phyloP scores from a whole-genome alignment of 2,797 vertebrate species.

The Falco novaeseelandiae region DNA sequence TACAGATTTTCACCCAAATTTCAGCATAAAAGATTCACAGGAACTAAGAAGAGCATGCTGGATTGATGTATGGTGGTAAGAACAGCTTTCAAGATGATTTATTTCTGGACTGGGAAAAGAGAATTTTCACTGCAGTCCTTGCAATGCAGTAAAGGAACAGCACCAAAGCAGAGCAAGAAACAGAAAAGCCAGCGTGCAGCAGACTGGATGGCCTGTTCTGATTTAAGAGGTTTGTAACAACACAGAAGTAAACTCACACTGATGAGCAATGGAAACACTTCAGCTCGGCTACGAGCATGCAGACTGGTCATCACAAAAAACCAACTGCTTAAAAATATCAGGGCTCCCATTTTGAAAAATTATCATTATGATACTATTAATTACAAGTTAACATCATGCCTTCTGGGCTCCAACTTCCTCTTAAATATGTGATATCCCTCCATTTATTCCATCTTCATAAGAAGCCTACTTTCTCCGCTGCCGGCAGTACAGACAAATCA shows the following conservation, averaged over 20 bases:
- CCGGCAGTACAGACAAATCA: neutral
- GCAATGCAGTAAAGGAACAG: rapidly evolving
- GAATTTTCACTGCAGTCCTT: neutral
- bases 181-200: neutral
- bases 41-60: neutral
- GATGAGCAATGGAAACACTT: neutral
- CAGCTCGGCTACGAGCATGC: neutral
- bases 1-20: neutral
- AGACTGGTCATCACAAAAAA: neutral
- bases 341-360: neutral
- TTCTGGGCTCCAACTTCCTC: neutral
- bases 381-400: neutral
- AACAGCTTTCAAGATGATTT: neutral
- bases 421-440: neutral
- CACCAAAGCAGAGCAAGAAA: neutral
- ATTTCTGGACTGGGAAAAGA: neutral
- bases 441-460: neutral
- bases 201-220: neutral
- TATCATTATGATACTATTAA: neutral
- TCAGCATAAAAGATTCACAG: neutral
- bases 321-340: neutral
- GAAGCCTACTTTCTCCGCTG: neutral
- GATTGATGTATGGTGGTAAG: neutral
- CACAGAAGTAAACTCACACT: neutral
- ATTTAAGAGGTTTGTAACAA: neutral